A percentile compares a stretch with the other conserved stretches of the same genome.
phyloP scores from a whole-genome alignment of 2,888 invertebrate genomes.

The Acleris emargana region DNA sequence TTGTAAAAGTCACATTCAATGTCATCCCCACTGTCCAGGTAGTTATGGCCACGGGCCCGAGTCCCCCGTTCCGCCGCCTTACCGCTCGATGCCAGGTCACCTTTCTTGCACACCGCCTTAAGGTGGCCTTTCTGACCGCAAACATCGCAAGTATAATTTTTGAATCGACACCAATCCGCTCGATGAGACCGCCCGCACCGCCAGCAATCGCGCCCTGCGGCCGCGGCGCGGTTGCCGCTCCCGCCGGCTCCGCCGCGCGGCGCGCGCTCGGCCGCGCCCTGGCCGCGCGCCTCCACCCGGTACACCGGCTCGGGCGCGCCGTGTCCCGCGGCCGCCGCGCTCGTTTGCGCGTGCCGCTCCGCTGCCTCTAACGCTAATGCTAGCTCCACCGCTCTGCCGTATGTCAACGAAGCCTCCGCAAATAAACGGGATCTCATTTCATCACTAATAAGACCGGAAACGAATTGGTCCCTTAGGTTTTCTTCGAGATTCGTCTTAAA shows the following conservation, averaged over 20 bases:
- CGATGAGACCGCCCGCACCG: slow-evolving; percentile 33
- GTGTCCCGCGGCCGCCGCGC: background rate
- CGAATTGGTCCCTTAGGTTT: slow-evolving; percentile 31
- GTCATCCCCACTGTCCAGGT: background rate
- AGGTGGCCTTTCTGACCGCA: slow-evolving; percentile 34
- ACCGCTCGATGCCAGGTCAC: slow-evolving; percentile 10
- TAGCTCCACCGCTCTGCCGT: slow-evolving; percentile 10
- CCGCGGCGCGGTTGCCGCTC: slow-evolving; percentile 7
- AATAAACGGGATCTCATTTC: slow-evolving; percentile 13
- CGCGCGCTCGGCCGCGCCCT: slow-evolving; percentile 10
- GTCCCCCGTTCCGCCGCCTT: slow-evolving; percentile 22
- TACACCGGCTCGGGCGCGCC: slow-evolving; percentile 10
- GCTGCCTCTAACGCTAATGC: slow-evolving; percentile 14
- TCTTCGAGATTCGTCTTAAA: slow-evolving; percentile 13
- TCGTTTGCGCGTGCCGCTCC: slow-evolving; percentile 8
- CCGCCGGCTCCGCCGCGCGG: slow-evolving; percentile 10
- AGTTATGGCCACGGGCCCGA: slow-evolving; percentile 18
- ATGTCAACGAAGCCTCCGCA: slow-evolving; percentile 8
- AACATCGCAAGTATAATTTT: slow-evolving; percentile 33
- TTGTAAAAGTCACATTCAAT: background rate
- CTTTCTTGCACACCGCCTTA: slow-evolving; percentile 31
- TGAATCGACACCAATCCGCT: slow-evolving; percentile 33
- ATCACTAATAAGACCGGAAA: slow-evolving; percentile 20
- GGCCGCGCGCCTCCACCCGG: slow-evolving; percentile 8
- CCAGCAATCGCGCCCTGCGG: slow-evolving; percentile 21